A percentile compares a stretch with the other conserved stretches of the same genome.
phyloP scores from a whole-genome alignment of 2,797 vertebrate genomes.

The Picus viridis region DNA sequence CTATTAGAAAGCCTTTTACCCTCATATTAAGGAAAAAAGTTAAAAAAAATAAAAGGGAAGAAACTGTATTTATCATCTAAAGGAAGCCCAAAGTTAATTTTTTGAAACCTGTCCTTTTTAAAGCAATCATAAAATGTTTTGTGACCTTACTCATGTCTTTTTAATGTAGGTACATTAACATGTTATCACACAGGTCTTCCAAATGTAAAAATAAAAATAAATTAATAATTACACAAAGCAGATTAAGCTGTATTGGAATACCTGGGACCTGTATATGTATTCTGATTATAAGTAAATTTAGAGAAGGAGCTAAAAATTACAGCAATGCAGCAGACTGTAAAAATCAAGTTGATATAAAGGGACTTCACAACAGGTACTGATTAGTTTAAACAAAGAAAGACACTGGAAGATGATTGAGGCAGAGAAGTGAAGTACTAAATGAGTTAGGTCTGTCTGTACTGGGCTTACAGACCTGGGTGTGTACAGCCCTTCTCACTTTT shows the following conservation, averaged over 20 bases:
- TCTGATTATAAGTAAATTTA: background rate
- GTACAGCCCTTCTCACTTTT: background rate
- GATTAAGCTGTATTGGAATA: background rate
- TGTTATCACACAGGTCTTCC: background rate
- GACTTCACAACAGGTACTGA: background rate
- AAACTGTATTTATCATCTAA: background rate
- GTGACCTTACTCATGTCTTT: background rate
- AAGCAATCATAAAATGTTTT: background rate
- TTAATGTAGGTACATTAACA: background rate
- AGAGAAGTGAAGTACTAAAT: background rate
- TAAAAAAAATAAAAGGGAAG: background rate
- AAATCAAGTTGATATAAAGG: background rate
- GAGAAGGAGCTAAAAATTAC: background rate
- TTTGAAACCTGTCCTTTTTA: background rate
- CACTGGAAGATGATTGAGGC: background rate
- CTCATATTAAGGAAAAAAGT: background rate
- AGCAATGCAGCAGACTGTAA: background rate
- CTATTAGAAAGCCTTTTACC: background rate
- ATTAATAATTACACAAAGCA: background rate
- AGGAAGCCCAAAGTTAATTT: background rate
- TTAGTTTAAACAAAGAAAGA: background rate
- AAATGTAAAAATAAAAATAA: background rate
- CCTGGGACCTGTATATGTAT: background rate
- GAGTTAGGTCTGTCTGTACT: background rate
- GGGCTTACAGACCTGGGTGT: background rate